These are phyloP conservation scores for Papilio protenor DNA, from an alignment of 2,888 invertebrate genomes.

Conservation along the genomic window DNA sequence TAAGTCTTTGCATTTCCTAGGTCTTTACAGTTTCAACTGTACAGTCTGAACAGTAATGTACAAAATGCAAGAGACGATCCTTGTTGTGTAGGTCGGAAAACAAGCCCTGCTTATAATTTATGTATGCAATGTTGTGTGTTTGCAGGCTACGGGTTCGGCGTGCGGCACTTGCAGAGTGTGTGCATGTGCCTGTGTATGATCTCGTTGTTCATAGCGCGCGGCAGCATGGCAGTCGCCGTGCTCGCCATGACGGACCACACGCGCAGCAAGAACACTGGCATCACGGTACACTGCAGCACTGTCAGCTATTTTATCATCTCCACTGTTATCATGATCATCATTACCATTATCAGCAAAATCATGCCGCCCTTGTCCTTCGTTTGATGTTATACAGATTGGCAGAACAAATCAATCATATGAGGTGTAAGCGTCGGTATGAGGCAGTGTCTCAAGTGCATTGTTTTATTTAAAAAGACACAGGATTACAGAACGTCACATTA, in stretches of 20 bases:
- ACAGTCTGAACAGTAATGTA: neutral
- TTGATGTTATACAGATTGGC: neutral
- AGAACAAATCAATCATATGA: neutral
- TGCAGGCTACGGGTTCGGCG: conserved; percentile 53
- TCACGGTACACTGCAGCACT: conserved; percentile 23
- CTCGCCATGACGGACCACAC: conserved; percentile 68
- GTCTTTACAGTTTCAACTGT: neutral
- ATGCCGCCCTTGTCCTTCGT: neutral
- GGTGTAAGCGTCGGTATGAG: neutral
- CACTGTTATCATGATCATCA: neutral
- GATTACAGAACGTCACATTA: neutral
- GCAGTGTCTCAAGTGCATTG: neutral
- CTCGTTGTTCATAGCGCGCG: conserved; percentile 67
- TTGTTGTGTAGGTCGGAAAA: neutral
- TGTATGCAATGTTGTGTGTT: neutral
- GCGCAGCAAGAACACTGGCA: conserved; percentile 22
- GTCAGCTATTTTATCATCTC: neutral
- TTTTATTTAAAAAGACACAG: neutral
- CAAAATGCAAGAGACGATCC: neutral
- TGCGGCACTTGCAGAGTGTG: conserved; percentile 67
- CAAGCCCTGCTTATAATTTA: neutral
- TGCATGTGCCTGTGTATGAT: conserved; percentile 63
- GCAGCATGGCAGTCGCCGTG: conserved; percentile 70
- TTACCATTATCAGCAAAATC: neutral
- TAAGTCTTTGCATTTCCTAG: neutral